Percentiles rank a stretch among this genome's conserved stretches.
These are phyloP conservation scores for Thumatha senex DNA, from an alignment of 2,888 invertebrate species.

Conservation along the genomic window DNA sequence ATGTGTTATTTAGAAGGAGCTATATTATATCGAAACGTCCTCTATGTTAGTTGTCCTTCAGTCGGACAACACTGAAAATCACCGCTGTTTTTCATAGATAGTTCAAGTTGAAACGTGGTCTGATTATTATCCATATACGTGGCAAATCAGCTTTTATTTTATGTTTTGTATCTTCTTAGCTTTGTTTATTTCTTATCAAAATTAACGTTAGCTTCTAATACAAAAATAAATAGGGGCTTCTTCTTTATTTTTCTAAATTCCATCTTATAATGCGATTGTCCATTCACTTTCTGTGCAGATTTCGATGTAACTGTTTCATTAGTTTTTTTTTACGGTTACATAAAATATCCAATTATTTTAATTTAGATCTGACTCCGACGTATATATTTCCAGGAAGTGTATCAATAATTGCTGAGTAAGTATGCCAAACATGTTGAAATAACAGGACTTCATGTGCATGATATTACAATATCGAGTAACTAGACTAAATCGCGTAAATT, in stretches of 20 bases:
- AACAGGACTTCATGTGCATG: conserved; percentile 12
- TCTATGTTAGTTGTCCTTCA: too few species aligned
- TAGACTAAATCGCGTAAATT: neutral
- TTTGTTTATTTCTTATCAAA: too few species aligned
- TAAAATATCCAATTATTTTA: conserved; percentile 13
- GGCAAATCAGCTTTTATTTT: too few species aligned
- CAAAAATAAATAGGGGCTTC: too few species aligned
- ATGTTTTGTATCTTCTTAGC: too few species aligned
- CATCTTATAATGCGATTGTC: conserved; percentile 7
- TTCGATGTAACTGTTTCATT: conserved; percentile 18
- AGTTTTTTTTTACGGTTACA: conserved; percentile 16
- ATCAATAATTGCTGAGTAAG: conserved; percentile 7
- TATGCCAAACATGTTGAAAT: conserved; percentile 5
- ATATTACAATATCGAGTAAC: neutral
- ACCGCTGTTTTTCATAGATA: too few species aligned
- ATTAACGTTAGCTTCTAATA: too few species aligned
- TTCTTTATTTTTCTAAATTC: conserved; percentile 13
- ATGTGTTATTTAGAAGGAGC: too few species aligned
- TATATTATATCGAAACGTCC: too few species aligned
- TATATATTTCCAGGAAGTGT: conserved; percentile 14
- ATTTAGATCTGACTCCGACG: conserved; percentile 9
- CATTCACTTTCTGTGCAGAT: conserved; percentile 21
- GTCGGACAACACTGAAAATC: too few species aligned
- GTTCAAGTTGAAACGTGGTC: too few species aligned
- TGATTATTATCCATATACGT: too few species aligned